Conservation (phyloP, 35 echinoderm and acorn worm genomes). For the Eucidaris tribuloides region DNA sequence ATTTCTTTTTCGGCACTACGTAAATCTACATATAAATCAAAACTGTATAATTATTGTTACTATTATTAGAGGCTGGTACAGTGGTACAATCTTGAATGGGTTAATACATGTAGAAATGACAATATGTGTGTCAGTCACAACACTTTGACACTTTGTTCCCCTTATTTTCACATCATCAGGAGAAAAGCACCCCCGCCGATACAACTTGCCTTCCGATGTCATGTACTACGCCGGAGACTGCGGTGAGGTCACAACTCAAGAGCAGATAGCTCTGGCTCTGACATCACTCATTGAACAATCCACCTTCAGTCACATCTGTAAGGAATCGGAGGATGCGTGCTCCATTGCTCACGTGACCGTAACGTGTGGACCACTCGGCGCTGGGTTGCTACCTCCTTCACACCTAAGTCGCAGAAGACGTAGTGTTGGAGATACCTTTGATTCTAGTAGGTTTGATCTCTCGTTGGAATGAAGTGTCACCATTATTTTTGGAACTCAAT, state of each 20-base stretch:
- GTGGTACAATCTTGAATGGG: no score
- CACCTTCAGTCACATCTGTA: not conserved
- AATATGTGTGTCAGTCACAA: no score
- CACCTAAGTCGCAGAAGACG: not conserved
- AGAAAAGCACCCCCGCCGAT: not conserved
- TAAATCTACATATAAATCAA: no score
- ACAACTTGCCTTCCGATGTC: not conserved
- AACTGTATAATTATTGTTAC: no score
- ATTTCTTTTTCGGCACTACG: no score
- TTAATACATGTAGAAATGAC: no score
- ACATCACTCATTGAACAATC: not conserved
- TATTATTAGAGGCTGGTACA: no score
- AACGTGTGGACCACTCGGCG: not conserved
- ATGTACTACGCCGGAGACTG: slow-evolving; percentile 1
- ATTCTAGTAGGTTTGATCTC: not conserved
- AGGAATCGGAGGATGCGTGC: not conserved
- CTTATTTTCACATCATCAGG: not conserved
- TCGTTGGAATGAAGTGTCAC: no score
- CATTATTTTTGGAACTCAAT: no score
- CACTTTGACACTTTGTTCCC: no score
- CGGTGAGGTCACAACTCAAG: not conserved
- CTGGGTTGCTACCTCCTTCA: not conserved
- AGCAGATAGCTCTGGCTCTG: not conserved
- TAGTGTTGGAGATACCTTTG: no score
- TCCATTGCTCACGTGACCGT: not conserved